Evolutionary conservation across 2,888 invertebrate genomes (phyloP).

Genomic region (Lasioglossum pauxillum): DNA sequence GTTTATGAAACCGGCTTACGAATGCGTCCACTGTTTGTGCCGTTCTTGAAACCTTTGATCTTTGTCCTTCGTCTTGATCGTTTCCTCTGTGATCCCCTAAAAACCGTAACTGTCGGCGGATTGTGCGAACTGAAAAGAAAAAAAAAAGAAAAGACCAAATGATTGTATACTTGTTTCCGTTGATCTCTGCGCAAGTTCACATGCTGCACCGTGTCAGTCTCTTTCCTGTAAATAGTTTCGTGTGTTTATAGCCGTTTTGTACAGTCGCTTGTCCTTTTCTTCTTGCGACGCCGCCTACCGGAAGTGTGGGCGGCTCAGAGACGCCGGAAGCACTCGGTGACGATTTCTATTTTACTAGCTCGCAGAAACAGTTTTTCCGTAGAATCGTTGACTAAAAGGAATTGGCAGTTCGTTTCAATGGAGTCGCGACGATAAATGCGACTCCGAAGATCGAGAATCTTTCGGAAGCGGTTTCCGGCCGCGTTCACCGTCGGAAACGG

Average conservation of each 20-base stretch:
- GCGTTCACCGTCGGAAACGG: conserved; percentile 7
- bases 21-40: conserved; percentile 64
- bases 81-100: conserved; percentile 37
- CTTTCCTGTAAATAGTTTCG: conserved; percentile 63
- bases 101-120: conserved; percentile 19
- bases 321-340: neutral
- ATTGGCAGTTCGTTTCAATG: conserved; percentile 22
- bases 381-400: conserved; percentile 22
- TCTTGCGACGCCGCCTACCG: neutral
- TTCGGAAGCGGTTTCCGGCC: neutral
- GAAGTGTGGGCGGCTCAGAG: conserved; percentile 17
- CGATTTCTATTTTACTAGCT: conserved; percentile 26
- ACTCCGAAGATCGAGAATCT: conserved; percentile 9
- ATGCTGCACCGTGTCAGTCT: conserved; percentile 42
- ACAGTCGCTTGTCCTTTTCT: conserved; percentile 29
- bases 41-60: conserved; percentile 51
- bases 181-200: conserved; percentile 39
- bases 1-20: conserved; percentile 71
- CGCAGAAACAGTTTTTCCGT: conserved; percentile 5
- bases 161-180: conserved; percentile 43
- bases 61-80: conserved; percentile 35
- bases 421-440: neutral
- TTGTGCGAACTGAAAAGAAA: neutral
- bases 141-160: conserved; percentile 40
- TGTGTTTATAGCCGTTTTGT: conserved; percentile 45